A percentile compares a stretch with the other conserved stretches of the same genome.
These are phyloP conservation scores for Rachycentron canadum DNA, from an alignment of 2,797 vertebrate genomes.

Conservation along the genomic window DNA sequence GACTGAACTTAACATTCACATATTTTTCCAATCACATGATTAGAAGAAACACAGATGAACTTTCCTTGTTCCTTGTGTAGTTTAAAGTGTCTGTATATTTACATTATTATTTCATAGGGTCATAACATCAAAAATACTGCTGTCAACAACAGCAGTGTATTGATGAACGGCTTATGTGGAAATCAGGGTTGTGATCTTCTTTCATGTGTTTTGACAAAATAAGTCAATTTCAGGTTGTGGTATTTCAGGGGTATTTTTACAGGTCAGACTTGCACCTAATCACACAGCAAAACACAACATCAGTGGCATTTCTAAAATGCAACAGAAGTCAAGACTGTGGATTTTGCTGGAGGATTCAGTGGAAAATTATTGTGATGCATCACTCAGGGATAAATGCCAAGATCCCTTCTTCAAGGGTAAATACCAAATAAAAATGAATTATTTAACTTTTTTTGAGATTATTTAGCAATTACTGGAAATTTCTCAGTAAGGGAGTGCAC, in stretches of 20 bases:
- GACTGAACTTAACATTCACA: not conserved
- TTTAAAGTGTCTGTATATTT: too few relatives aligned
- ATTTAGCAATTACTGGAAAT: constrained; percentile 20
- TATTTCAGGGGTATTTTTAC: not conserved
- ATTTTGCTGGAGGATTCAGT: constrained; percentile 33
- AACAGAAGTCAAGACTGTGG: constrained; percentile 47
- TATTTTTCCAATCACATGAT: not conserved
- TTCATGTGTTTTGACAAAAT: not conserved
- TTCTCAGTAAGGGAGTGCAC: not conserved
- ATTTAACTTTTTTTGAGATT: constrained; percentile 7
- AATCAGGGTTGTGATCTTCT: not conserved
- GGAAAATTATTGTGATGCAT: constrained; percentile 48
- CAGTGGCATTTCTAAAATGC: constrained; percentile 16
- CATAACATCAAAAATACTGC: not conserved
- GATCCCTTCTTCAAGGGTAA: constrained; percentile 48
- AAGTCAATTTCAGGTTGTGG: not conserved
- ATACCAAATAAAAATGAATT: constrained; percentile 39
- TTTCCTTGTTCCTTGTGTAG: not conserved
- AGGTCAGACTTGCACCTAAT: not conserved
- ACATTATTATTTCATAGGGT: too few relatives aligned
- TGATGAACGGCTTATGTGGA: not conserved
- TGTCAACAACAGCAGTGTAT: not conserved
- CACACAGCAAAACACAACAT: not conserved
- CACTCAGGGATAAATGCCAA: constrained; percentile 59
- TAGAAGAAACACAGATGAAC: not conserved